phyloP scores from a whole-genome alignment of 2,113 vertebrate genomes.

The Pogona vitticeps region DNA sequence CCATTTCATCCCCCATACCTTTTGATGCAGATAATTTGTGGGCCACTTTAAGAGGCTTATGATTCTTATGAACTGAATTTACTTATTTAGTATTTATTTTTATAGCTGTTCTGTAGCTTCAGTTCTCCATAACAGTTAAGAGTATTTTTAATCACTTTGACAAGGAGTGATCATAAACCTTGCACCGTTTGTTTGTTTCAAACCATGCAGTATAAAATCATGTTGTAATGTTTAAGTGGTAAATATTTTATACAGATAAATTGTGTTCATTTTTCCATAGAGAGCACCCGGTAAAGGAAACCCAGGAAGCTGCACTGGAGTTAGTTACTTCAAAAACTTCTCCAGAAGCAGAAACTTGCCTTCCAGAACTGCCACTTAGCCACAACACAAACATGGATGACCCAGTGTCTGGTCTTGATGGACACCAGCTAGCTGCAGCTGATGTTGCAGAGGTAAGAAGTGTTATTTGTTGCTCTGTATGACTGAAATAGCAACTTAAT shows the following conservation, averaged over 20 bases:
- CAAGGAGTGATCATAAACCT: background rate
- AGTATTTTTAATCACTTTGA: background rate
- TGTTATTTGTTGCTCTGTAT: background rate
- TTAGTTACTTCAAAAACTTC: constrained; percentile 42
- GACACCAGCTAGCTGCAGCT: constrained; percentile 6
- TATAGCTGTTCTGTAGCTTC: background rate
- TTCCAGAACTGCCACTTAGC: background rate
- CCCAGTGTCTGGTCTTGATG: constrained; percentile 11
- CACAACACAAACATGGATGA: constrained; percentile 23
- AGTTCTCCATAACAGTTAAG: background rate
- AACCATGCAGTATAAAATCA: accelerated
- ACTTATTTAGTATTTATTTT: background rate
- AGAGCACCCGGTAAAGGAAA: constrained; percentile 31
- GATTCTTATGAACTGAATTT: background rate
- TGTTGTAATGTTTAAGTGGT: background rate
- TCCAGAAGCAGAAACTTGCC: constrained; percentile 30
- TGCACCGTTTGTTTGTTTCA: background rate
- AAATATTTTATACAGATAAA: constrained; percentile 22
- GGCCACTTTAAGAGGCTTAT: background rate
- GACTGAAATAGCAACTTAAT: background rate
- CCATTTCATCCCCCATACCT: constrained; percentile 15
- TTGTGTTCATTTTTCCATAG: constrained; percentile 61
- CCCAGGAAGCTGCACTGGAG: constrained; percentile 31
- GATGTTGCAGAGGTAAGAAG: constrained; percentile 66
- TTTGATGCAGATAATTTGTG: background rate